phyloP scores from a whole-genome alignment of 1,140 invertebrate genomes.

The Elymnias hypermnestra region DNA sequence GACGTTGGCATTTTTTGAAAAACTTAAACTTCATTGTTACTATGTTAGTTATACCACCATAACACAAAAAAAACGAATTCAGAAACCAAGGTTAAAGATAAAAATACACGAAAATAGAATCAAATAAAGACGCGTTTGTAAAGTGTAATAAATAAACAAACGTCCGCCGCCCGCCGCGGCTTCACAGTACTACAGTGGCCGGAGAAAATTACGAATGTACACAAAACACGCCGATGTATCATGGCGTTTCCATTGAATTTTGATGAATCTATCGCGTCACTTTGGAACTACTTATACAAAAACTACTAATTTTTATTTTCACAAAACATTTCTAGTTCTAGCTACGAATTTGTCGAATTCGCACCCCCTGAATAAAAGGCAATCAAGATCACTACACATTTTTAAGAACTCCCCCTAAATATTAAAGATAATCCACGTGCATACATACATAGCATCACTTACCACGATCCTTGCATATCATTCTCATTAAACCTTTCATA shows the following conservation, averaged over 20 bases:
- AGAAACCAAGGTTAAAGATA: slow-evolving; percentile 20
- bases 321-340: too few species aligned
- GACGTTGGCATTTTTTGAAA: slow-evolving; percentile 47
- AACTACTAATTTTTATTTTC: too few species aligned
- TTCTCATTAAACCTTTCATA: too few species aligned
- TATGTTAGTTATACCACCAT: too few species aligned
- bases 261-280: too few species aligned
- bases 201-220: slow-evolving; percentile 15
- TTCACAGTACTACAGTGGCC: background rate
- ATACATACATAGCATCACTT: too few species aligned
- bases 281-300: background rate
- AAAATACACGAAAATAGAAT: slow-evolving; percentile 20
- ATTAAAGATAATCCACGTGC: too few species aligned
- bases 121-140: background rate
- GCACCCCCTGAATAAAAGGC: too few species aligned
- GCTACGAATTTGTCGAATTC: too few species aligned
- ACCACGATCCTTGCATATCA: too few species aligned
- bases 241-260: slow-evolving; percentile 8
- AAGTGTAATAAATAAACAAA: slow-evolving; percentile 3
- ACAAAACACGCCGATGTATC: slow-evolving; percentile 1
- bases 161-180: slow-evolving; percentile 12
- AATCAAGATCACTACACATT: too few species aligned
- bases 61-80: slow-evolving; percentile 22
- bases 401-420: too few species aligned
- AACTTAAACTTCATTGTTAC: slow-evolving; percentile 58